Conservation (phyloP, 2,797 vertebrate genomes). For the Pygocentrus nattereri region DNA sequence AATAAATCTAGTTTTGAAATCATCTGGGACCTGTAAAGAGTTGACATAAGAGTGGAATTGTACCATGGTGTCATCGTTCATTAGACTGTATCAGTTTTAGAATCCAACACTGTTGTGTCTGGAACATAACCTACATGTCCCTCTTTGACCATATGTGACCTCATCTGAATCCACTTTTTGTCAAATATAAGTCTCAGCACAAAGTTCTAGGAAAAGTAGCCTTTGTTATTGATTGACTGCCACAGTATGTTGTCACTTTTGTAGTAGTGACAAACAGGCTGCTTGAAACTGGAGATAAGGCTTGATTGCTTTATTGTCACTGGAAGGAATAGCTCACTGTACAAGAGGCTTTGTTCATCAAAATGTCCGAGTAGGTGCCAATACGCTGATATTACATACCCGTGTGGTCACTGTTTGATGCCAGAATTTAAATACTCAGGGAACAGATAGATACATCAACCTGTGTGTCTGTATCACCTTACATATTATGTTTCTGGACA, state of each 20-base stretch:
- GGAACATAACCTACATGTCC: background rate
- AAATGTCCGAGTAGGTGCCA: constrained; percentile 24
- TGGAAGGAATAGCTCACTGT: constrained; percentile 28
- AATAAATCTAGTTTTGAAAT: too few relatives aligned
- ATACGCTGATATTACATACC: constrained; percentile 44
- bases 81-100: too few relatives aligned
- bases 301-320: constrained; percentile 31
- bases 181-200: constrained; percentile 8
- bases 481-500: constrained; percentile 3
- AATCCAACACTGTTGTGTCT: too few relatives aligned
- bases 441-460: constrained; percentile 33
- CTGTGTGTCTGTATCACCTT: background rate
- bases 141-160: background rate
- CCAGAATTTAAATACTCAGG: constrained; percentile 36
- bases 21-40: too few relatives aligned
- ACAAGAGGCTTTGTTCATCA: constrained; percentile 35
- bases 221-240: constrained; percentile 11
- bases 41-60: too few relatives aligned
- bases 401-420: constrained; percentile 39
- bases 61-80: too few relatives aligned
- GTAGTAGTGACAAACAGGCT: constrained; percentile 19
- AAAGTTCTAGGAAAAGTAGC: constrained; percentile 17
- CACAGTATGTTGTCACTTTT: constrained; percentile 13
- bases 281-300: constrained; percentile 38
- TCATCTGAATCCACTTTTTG: constrained; percentile 8